phyloP scores from a whole-genome alignment of 2,888 invertebrate genomes.

The Erebia ligea region DNA sequence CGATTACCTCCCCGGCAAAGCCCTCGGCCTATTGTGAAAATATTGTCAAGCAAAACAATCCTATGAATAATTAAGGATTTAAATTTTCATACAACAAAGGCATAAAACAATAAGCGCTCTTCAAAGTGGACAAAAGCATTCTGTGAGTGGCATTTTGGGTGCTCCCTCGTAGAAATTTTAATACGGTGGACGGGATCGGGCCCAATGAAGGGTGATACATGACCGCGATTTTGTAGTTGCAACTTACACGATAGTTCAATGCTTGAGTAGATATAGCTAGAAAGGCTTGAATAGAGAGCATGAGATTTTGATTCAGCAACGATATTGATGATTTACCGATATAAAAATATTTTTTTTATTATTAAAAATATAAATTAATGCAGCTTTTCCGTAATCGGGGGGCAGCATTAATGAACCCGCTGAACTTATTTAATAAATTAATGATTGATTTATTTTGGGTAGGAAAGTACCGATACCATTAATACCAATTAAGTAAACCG shows the following conservation, averaged over 20 bases:
- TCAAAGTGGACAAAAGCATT: constrained; percentile 78
- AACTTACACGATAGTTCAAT: constrained; percentile 10
- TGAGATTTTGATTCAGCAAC: too few relatives aligned
- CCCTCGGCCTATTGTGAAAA: constrained; percentile 80
- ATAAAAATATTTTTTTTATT: too few relatives aligned
- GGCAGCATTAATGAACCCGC: too few relatives aligned
- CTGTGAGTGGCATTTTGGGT: constrained; percentile 73
- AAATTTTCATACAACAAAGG: constrained; percentile 81
- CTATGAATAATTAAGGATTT: constrained; percentile 83
- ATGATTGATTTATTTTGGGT: too few relatives aligned
- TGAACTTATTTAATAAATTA: too few relatives aligned
- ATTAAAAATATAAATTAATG: too few relatives aligned
- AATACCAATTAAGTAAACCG: too few relatives aligned
- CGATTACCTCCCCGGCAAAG: constrained; percentile 78
- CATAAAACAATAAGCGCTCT: constrained; percentile 80
- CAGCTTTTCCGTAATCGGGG: too few relatives aligned
- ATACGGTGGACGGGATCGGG: constrained; percentile 52
- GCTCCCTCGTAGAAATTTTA: constrained; percentile 66
- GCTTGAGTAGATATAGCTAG: too few relatives aligned
- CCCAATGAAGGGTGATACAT: constrained; percentile 35
- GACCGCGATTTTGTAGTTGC: constrained; percentile 27
- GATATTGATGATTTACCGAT: too few relatives aligned
- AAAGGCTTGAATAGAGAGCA: too few relatives aligned
- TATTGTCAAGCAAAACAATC: constrained; percentile 80
- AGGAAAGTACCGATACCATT: too few relatives aligned